Evolutionary conservation across 1,140 invertebrate genomes (phyloP), one percentile per base, ranked within the genome.

Genomic region (Neodiprion lecontei): DNA sequence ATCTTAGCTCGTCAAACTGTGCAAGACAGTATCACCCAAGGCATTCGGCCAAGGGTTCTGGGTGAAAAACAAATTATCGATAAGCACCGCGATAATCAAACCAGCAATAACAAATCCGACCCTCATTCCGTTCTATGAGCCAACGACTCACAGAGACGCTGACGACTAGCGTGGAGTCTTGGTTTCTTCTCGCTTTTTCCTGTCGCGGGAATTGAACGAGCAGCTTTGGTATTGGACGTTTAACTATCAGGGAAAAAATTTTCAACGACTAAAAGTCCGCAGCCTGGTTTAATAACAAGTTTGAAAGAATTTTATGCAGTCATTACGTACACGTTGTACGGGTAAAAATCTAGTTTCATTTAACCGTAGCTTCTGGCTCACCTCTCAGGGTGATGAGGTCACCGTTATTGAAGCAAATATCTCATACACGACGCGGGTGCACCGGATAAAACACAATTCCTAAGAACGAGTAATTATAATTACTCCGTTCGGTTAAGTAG

Each of bases 141-240:
- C 17, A 21, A 21, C 17, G 17, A 21, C 17, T 21, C 17, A 21
- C 17, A 1, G 17, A 21, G 17, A 21, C 17, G 17, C 5, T 5
- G 28, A 1, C 28, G 28, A 40, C 28, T 40, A 40, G 7, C 53
- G 53, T 61, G n/a, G 0, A 12, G 10, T 61, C 53, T 61, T 61
- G n/a, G 53, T 61, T 61, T 61, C 53, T 61, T 61, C n/a, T 61
- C 53, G n/a, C n/a, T 61, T 61, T 61, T 11, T 61, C n/a, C n/a
- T 61, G 11, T 61, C 2, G 11, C 53, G 1, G 1, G 53, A 61
- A 61, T 61, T 61, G 53, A 11, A n/a, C n/a, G 11, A 8, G 53
- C n/a, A 61, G n/a, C n/a, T 61, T 61, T 12, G 53, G 53, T 61
- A 61, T 61, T 61, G 53, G 8, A n/a, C 53, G 53, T 61, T 40